These are phyloP conservation scores for Diplosoma virens DNA, from an alignment of 23 tunicate species.

Conservation along the genomic window DNA sequence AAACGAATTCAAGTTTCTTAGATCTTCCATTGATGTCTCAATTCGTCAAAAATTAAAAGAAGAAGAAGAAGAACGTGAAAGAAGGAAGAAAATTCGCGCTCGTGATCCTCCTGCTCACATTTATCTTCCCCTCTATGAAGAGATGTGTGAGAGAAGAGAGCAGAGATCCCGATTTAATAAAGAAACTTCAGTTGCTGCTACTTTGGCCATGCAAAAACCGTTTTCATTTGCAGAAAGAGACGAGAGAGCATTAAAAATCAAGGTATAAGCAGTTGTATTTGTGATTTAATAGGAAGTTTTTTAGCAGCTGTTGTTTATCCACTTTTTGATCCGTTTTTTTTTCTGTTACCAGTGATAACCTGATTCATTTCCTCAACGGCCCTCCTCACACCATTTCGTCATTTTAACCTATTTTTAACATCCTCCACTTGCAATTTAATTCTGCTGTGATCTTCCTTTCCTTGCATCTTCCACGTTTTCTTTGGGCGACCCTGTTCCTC, in stretches of 20 bases:
- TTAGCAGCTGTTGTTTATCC: no score
- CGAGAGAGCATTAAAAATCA: constrained; percentile 6
- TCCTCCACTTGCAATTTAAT: no score
- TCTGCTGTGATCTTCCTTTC: no score
- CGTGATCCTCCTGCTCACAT: constrained; percentile 77
- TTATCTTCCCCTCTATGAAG: constrained; percentile 74
- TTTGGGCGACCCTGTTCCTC: no score
- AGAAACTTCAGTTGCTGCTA: constrained; percentile 53
- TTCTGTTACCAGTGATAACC: no score
- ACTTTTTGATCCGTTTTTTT: not conserved
- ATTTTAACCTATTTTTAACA: no score
- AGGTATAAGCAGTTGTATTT: constrained; percentile 14
- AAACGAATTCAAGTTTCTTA: no score
- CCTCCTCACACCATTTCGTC: no score
- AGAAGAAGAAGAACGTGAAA: constrained; percentile 5
- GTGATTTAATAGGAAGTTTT: no score
- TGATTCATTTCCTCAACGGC: no score
- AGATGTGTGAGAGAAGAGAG: constrained; percentile 77
- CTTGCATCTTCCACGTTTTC: no score
- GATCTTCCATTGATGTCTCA: constrained; percentile 66
- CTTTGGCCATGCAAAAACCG: constrained; percentile 67
- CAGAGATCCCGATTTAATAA: constrained; percentile 63
- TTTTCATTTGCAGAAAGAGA: constrained; percentile 80
- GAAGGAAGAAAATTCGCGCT: constrained; percentile 28
- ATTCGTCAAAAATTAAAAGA: constrained; percentile 12